These are phyloP conservation scores for Boloria euphrosyne DNA, from an alignment of 2,888 invertebrate species.

Conservation along the genomic window DNA sequence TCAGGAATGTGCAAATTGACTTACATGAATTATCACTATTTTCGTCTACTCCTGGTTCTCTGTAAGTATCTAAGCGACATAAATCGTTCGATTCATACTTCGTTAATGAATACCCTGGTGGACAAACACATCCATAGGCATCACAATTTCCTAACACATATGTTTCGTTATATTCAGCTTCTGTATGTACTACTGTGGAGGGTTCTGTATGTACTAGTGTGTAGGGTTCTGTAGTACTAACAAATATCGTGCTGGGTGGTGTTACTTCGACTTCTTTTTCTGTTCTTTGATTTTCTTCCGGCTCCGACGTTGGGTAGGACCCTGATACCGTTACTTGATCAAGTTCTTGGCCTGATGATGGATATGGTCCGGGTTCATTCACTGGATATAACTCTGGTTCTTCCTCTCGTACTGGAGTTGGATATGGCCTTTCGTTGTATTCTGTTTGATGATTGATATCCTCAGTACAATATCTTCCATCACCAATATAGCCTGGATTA, in stretches of 20 bases:
- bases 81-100: constrained; percentile 63
- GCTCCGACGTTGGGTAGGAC: neutral
- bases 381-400: neutral
- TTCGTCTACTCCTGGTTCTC: constrained; percentile 38
- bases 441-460: constrained; percentile 25
- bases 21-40: constrained; percentile 53
- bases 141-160: constrained; percentile 65
- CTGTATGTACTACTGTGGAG: constrained; percentile 45
- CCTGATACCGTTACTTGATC: neutral
- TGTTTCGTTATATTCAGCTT: constrained; percentile 65
- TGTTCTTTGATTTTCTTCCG: constrained; percentile 17
- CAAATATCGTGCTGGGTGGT: constrained; percentile 30
- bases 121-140: constrained; percentile 58
- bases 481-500: constrained; percentile 86
- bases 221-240: constrained; percentile 38
- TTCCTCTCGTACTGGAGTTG: neutral
- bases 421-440: neutral
- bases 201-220: constrained; percentile 40
- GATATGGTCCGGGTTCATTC: neutral
- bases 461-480: constrained; percentile 79
- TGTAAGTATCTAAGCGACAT: constrained; percentile 54
- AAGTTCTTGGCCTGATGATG: neutral
- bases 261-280: constrained; percentile 41
- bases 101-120: constrained; percentile 61
- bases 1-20: constrained; percentile 33